Evolutionary conservation across 2,113 vertebrate genomes (phyloP).

Genomic region (Nycticryphes semicollaris): DNA sequence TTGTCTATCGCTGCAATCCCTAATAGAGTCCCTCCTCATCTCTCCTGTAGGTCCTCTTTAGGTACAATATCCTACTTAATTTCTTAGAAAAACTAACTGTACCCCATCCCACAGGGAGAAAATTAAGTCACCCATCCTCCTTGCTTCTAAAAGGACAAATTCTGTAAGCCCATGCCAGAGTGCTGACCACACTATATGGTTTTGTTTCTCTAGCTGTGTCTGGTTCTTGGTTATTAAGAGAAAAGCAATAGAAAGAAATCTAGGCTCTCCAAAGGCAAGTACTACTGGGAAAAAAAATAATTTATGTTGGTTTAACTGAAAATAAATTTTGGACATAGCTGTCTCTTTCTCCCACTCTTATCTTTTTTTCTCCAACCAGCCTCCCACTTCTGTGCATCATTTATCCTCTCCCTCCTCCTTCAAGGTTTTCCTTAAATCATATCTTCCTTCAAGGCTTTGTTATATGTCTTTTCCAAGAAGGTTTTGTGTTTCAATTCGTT

Average conservation of each 20-base stretch:
- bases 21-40: too few species aligned
- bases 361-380: not conserved
- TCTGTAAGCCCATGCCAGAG: not conserved
- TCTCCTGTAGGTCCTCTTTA: too few species aligned
- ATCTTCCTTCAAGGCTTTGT: not conserved
- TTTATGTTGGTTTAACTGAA: not conserved
- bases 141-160: not conserved
- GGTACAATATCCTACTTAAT: not conserved
- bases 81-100: not conserved
- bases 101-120: not conserved
- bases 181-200: not conserved
- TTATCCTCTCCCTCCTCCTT: not conserved
- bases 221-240: not conserved
- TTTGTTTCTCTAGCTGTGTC: not conserved
- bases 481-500: not conserved
- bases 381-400: not conserved
- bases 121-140: not conserved
- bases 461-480: not conserved
- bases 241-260: not conserved
- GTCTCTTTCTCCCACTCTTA: not conserved
- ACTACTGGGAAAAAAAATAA: not conserved
- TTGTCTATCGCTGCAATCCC: too few species aligned
- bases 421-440: not conserved
- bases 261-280: not conserved
- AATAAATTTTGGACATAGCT: not conserved